Evolutionary conservation across 2,888 invertebrate genomes (phyloP).

Genomic region (Hirtodrosophila alboralis): DNA sequence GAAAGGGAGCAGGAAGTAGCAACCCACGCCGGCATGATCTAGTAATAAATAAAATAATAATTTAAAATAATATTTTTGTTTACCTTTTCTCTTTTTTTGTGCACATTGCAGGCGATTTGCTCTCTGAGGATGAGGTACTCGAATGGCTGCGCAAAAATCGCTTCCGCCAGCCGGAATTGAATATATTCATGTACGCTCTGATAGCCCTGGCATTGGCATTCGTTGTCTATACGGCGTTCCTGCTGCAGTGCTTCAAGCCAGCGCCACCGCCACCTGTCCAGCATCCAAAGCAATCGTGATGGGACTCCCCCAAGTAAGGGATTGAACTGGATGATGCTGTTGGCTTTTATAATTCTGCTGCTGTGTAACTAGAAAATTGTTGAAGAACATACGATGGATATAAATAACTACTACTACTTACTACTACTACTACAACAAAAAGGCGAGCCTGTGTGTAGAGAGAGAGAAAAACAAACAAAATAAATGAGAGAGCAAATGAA

Average conservation of each 20-base stretch:
- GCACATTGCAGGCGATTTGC: constrained; percentile 90
- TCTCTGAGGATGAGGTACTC: constrained; percentile 93
- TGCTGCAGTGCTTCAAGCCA: constrained; percentile 94
- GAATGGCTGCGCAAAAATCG: constrained; percentile 97
- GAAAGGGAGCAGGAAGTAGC: too few species aligned
- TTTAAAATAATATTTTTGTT: too few species aligned
- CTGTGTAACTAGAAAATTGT: constrained; percentile 36
- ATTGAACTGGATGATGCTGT: constrained; percentile 33
- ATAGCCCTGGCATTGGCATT: constrained; percentile 94
- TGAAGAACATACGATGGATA: constrained; percentile 31
- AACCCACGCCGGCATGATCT: too few species aligned
- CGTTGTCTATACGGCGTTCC: constrained; percentile 94
- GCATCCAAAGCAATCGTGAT: constrained; percentile 84
- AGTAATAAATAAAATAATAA: too few species aligned
- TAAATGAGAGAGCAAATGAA: constrained; percentile 40
- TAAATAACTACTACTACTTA: constrained; percentile 38
- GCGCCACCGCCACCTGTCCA: constrained; percentile 86
- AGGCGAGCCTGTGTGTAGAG: constrained; percentile 34
- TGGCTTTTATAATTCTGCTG: constrained; percentile 29
- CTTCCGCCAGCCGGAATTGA: constrained; percentile 95
- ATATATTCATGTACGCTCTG: constrained; percentile 96
- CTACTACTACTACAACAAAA: too few species aligned
- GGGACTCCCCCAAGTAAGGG: background rate
- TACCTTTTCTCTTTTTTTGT: background rate
- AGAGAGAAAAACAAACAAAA: constrained; percentile 17